Evolutionary conservation across 2,797 vertebrate species (phyloP).

Genomic region (Gambelia wislizenii): DNA sequence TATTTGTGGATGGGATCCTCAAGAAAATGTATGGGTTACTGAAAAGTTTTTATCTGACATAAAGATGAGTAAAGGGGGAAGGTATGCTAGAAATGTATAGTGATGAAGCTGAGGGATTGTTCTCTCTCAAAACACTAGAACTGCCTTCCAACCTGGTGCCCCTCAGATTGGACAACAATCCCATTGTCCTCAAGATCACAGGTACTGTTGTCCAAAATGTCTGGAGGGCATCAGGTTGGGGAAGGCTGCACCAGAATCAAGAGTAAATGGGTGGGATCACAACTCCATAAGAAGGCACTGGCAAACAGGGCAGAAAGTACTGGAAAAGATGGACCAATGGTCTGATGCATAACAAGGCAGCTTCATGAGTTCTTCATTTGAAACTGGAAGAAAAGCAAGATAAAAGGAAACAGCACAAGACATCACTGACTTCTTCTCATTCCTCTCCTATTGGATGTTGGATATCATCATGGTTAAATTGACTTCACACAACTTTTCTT

Average conservation of each 20-base stretch:
- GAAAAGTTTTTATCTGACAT: neutral
- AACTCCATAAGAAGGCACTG: neutral
- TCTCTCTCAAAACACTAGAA: neutral
- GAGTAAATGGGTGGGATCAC: neutral
- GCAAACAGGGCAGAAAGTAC: neutral
- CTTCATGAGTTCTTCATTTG: neutral
- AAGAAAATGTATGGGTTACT: neutral
- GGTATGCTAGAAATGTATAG: neutral
- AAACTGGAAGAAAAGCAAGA: neutral
- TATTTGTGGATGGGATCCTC: neutral
- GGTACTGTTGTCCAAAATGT: no score
- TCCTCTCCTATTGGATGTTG: no score
- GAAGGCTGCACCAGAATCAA: neutral
- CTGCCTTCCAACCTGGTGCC: neutral
- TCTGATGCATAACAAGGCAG: neutral
- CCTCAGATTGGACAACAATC: neutral
- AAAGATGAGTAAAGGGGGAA: neutral
- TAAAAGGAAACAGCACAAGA: neutral
- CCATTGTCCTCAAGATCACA: neutral
- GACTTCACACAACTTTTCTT: no score
- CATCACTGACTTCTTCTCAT: neutral
- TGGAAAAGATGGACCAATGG: neutral
- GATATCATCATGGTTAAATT: no score
- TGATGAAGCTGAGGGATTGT: neutral
- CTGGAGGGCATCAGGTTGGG: neutral